Conservation (phyloP, 2,888 invertebrate genomes). For the Seira sanloemensis region DNA sequence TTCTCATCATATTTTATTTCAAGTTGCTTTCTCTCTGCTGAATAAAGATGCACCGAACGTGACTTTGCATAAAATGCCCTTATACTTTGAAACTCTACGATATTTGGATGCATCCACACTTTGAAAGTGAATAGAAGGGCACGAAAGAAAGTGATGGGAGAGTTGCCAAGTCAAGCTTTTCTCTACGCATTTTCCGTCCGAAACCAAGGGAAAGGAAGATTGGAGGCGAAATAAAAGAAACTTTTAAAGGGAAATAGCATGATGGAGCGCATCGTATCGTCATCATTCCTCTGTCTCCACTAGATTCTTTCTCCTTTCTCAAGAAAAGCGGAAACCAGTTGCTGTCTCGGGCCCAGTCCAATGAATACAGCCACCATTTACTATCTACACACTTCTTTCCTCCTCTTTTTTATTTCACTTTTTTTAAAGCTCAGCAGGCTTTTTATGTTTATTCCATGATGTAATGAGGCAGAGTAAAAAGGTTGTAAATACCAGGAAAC, state of each 20-base stretch:
- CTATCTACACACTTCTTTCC: background rate
- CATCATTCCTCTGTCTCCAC: background rate
- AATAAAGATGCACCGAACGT: background rate
- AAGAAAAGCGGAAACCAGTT: conserved; percentile 29
- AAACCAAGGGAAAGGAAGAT: background rate
- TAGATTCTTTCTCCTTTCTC: background rate
- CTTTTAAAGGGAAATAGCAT: background rate
- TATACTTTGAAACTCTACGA: background rate
- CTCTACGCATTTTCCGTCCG: background rate
- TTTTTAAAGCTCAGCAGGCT: background rate
- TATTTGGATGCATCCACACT: background rate
- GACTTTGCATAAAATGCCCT: background rate
- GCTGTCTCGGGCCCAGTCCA: background rate
- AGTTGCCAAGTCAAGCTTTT: background rate
- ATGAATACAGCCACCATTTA: background rate
- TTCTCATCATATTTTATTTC: background rate
- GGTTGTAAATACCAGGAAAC: background rate
- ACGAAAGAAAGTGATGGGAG: background rate
- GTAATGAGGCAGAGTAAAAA: background rate
- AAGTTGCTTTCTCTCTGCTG: background rate
- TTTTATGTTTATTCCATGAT: background rate
- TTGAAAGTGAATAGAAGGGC: background rate
- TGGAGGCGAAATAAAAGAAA: conserved; percentile 9
- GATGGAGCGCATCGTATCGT: background rate
- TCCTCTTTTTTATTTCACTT: background rate